phyloP scores from a whole-genome alignment of 2,888 invertebrate species.

The Muschampia plurimacula region DNA sequence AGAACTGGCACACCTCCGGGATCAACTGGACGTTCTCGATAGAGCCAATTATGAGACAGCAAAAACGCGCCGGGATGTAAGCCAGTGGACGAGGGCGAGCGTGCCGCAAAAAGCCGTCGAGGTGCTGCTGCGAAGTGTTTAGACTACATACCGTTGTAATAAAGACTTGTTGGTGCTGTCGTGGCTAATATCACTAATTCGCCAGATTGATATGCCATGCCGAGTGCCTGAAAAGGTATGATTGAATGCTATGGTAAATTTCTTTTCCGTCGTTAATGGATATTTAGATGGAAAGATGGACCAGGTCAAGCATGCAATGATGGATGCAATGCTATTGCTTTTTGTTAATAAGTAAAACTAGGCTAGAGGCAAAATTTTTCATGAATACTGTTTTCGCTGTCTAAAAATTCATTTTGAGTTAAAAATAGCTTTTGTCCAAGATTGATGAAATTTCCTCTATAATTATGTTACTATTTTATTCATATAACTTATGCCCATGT shows the following conservation, averaged over 20 bases:
- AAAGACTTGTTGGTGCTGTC: slow-evolving; percentile 29
- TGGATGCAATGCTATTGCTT: background rate
- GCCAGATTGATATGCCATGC: slow-evolving; percentile 19
- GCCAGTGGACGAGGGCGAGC: slow-evolving; percentile 34
- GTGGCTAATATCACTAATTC: slow-evolving; percentile 29
- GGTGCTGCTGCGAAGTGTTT: slow-evolving; percentile 38
- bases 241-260: background rate
- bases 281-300: background rate
- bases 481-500: too few species aligned
- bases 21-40: slow-evolving; percentile 37
- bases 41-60: slow-evolving; percentile 36
- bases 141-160: slow-evolving; percentile 39
- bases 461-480: too few species aligned
- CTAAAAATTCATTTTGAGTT: too few species aligned
- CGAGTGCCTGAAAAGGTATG: background rate
- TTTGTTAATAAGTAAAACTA: background rate
- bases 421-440: too few species aligned
- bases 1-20: slow-evolving; percentile 37
- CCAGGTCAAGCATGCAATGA: background rate
- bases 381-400: background rate
- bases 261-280: background rate
- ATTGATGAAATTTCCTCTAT: too few species aligned
- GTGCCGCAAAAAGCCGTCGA: slow-evolving; percentile 22
- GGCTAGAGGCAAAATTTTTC: background rate
- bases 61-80: slow-evolving; percentile 38